A percentile compares a stretch with the other conserved stretches of the same genome.
phyloP scores from a whole-genome alignment of 2,888 invertebrate species.

The Oxycera nigricornis region DNA sequence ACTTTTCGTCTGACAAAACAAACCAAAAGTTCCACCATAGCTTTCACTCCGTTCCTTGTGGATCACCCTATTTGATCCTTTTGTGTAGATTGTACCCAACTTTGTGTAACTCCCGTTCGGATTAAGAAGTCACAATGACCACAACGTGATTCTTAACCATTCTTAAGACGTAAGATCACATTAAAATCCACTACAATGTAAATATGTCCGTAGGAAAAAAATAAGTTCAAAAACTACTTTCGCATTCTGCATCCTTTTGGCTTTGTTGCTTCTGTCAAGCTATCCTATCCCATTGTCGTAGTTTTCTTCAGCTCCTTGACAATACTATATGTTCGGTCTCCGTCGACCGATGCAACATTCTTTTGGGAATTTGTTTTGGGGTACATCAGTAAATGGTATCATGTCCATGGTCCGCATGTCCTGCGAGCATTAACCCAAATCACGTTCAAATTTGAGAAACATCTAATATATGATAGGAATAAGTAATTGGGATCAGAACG shows the following conservation, averaged over 20 bases:
- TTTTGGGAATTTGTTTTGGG: background rate
- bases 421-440: conserved; percentile 26
- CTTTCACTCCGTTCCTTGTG: background rate
- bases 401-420: background rate
- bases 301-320: background rate
- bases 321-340: background rate
- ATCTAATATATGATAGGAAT: conserved; percentile 29
- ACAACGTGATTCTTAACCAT: background rate
- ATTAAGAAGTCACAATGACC: background rate
- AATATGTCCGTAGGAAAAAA: background rate
- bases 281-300: background rate
- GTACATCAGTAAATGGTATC: background rate
- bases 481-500: background rate
- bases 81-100: background rate
- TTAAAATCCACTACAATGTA: conserved; percentile 18
- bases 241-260: background rate
- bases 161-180: background rate
- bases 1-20: background rate
- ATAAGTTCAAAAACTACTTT: background rate
- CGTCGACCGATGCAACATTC: background rate
- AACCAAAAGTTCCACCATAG: background rate
- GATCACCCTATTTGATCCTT: background rate
- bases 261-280: background rate
- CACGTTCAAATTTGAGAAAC: conserved; percentile 32
- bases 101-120: background rate